Conservation (phyloP, 2,797 vertebrate species). For the Margarornis squamiger region DNA sequence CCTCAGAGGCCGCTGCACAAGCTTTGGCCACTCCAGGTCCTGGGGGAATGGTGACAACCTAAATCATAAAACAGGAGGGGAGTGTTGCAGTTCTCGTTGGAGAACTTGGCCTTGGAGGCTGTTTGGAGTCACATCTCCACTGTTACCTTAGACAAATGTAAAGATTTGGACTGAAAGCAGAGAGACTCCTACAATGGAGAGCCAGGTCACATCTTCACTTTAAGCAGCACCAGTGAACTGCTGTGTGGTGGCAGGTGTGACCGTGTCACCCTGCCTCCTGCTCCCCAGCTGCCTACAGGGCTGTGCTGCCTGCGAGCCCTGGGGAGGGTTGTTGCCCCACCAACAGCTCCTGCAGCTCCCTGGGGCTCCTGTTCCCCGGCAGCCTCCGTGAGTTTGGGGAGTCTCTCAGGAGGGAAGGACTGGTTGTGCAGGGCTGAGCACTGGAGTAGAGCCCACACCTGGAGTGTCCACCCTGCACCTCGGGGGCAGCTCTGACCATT, state of each 20-base stretch:
- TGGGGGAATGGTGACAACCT: neutral
- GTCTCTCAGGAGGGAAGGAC: neutral
- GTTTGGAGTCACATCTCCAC: neutral
- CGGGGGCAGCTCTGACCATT: neutral
- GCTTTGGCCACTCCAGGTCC: neutral
- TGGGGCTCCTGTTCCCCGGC: rapidly evolving
- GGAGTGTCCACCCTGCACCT: neutral
- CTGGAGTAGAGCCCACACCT: neutral
- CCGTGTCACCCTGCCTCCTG: rapidly evolving
- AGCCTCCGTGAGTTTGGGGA: neutral
- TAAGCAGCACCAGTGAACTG: neutral
- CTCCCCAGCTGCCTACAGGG: neutral
- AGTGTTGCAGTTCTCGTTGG: neutral
- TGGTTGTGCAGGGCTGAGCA: neutral
- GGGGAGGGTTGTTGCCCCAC: neutral
- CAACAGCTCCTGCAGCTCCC: neutral
- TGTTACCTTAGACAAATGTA: neutral
- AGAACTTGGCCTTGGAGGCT: neutral
- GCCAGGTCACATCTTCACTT: neutral
- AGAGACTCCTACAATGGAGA: neutral
- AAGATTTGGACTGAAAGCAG: neutral
- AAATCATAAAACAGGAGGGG: neutral
- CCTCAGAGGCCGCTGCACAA: neutral
- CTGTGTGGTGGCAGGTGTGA: neutral
- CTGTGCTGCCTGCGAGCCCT: rapidly evolving